phyloP scores from a whole-genome alignment of 2,113 vertebrate genomes.

The Haemorhous mexicanus region DNA sequence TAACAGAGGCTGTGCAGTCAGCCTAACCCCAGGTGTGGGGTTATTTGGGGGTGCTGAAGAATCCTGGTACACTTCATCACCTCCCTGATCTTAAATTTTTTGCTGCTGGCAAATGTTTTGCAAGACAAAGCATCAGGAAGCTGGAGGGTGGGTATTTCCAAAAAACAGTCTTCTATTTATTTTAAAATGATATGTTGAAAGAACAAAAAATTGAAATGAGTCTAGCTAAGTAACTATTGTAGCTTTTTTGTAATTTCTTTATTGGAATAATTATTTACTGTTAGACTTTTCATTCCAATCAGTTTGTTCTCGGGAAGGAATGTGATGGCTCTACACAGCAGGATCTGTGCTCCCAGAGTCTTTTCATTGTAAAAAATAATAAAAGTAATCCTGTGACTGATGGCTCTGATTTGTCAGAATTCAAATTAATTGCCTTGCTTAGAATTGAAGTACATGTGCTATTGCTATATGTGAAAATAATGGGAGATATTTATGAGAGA shows the following conservation, averaged over 20 bases:
- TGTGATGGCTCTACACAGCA: slow-evolving; percentile 65
- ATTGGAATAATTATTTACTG: slow-evolving; percentile 46
- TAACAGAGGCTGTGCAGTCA: background rate
- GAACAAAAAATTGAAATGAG: slow-evolving; percentile 34
- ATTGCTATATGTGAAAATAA: slow-evolving; percentile 31
- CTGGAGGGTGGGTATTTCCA: background rate
- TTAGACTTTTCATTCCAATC: slow-evolving; percentile 36
- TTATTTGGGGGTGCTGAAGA: background rate
- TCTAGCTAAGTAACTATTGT: slow-evolving; percentile 2
- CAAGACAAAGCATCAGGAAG: slow-evolving; percentile 32
- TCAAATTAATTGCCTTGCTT: slow-evolving; percentile 52
- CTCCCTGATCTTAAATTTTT: background rate
- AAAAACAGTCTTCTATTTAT: slow-evolving; percentile 67
- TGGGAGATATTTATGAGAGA: slow-evolving; percentile 9
- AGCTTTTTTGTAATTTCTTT: slow-evolving; percentile 54
- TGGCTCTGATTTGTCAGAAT: slow-evolving; percentile 26
- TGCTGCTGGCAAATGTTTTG: slow-evolving; percentile 1
- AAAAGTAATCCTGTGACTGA: slow-evolving; percentile 13
- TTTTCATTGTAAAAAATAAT: background rate
- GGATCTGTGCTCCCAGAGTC: slow-evolving; percentile 62
- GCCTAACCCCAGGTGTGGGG: background rate
- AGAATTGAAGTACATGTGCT: slow-evolving; percentile 28
- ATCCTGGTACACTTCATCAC: background rate
- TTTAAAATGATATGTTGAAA: slow-evolving; percentile 43
- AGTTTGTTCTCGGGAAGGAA: slow-evolving; percentile 52